These are phyloP conservation scores for Dendropsophus ebraccatus DNA, from an alignment of 2,113 vertebrate species.

Conservation along the genomic window DNA sequence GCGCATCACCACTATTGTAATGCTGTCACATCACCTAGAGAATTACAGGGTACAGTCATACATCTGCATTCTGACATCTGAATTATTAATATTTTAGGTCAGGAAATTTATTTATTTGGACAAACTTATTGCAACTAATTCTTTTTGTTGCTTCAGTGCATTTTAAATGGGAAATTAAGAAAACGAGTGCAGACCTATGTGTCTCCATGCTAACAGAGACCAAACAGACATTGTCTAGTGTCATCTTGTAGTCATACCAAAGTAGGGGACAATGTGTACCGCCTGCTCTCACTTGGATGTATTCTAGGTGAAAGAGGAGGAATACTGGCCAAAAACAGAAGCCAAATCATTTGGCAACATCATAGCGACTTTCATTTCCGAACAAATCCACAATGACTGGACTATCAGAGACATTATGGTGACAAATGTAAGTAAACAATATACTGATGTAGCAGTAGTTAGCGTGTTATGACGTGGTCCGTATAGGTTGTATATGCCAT, in stretches of 20 bases:
- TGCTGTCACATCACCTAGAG: not conserved
- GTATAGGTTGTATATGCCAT: too few species aligned
- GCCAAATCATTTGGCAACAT: not conserved
- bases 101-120: too few species aligned
- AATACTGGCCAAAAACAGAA: constrained; percentile 1
- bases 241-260: too few species aligned
- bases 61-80: not conserved
- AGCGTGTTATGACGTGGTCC: too few species aligned
- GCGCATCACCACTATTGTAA: constrained; percentile 9
- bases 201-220: too few species aligned
- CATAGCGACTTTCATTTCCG: not conserved
- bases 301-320: not conserved
- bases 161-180: too few species aligned
- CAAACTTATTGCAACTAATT: too few species aligned
- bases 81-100: not conserved
- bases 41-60: not conserved
- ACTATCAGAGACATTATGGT: not conserved
- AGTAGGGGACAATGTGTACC: too few species aligned
- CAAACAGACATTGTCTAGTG: too few species aligned
- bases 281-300: not conserved
- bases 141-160: too few species aligned
- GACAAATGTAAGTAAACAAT: constrained; percentile 1
- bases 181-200: too few species aligned
- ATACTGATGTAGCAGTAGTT: not conserved
- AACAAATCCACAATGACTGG: not conserved